phyloP scores from a whole-genome alignment of 2,888 invertebrate species.

The Dorcus hopei region DNA sequence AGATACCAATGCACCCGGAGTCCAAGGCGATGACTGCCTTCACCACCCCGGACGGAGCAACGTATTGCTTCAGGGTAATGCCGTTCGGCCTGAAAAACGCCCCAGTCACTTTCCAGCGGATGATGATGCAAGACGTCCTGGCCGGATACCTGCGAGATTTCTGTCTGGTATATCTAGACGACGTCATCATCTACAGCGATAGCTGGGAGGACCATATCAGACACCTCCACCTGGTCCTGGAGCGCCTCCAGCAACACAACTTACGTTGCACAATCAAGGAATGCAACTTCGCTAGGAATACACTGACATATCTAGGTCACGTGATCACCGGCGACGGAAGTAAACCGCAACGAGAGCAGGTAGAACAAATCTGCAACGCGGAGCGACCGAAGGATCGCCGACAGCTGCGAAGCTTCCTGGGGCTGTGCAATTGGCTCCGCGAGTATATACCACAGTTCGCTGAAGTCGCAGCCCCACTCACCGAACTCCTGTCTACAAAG shows the following conservation, averaged over 20 bases:
- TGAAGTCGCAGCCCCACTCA: background rate
- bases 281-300: slow-evolving; percentile 17
- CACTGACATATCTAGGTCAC: slow-evolving; percentile 19
- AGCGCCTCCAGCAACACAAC: slow-evolving; percentile 19
- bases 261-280: slow-evolving; percentile 15
- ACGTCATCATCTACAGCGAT: slow-evolving; percentile 27
- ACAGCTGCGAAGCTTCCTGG: slow-evolving; percentile 22
- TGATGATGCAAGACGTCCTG: slow-evolving; percentile 29
- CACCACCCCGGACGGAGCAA: slow-evolving; percentile 29
- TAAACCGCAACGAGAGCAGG: slow-evolving; percentile 14
- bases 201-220: slow-evolving; percentile 18
- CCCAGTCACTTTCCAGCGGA: slow-evolving; percentile 30
- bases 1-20: slow-evolving; percentile 28
- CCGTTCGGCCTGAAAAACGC: slow-evolving; percentile 29
- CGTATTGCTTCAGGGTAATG: slow-evolving; percentile 33
- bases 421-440: slow-evolving; percentile 20
- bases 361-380: slow-evolving; percentile 8
- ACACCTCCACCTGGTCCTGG: slow-evolving; percentile 18
- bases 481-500: background rate
- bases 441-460: slow-evolving; percentile 11
- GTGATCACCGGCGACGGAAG: slow-evolving; percentile 15
- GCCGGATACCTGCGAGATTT: slow-evolving; percentile 19
- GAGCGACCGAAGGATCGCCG: slow-evolving; percentile 8
- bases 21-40: slow-evolving; percentile 31
- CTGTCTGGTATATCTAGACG: slow-evolving; percentile 30